Percentiles rank a stretch among this genome's conserved stretches.
These are phyloP conservation scores for Meiosimyza platycephala DNA, from an alignment of 2,888 invertebrate genomes.

Conservation along the genomic window DNA sequence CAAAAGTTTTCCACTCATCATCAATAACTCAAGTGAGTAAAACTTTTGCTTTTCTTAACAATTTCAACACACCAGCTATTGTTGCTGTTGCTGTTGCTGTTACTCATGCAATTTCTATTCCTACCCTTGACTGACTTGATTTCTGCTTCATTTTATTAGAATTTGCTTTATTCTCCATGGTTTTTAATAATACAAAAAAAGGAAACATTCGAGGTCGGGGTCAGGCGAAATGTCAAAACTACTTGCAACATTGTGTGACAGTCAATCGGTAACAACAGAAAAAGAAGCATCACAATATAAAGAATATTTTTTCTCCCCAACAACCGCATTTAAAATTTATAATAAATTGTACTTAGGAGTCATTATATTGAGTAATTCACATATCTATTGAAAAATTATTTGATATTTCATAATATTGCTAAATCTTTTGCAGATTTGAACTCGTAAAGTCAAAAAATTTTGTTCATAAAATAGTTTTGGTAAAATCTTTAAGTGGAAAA, in stretches of 20 bases:
- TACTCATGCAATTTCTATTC: background rate
- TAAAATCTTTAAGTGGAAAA: too few species aligned
- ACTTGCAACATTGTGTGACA: background rate
- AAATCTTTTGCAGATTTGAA: too few species aligned
- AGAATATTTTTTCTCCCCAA: too few species aligned
- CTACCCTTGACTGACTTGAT: background rate
- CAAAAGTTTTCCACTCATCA: slow-evolving; percentile 31
- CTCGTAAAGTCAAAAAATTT: background rate
- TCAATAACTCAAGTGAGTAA: slow-evolving; percentile 18
- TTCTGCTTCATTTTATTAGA: background rate
- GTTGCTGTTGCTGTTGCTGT: background rate
- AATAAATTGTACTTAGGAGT: too few species aligned
- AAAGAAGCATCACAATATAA: too few species aligned
- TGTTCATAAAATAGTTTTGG: background rate
- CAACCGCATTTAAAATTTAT: too few species aligned
- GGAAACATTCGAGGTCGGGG: slow-evolving; percentile 9
- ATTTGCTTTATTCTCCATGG: background rate
- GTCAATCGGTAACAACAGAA: too few species aligned
- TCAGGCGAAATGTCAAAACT: slow-evolving; percentile 17
- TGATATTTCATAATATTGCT: too few species aligned
- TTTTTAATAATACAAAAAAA: background rate
- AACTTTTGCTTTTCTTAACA: background rate
- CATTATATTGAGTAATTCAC: too few species aligned
- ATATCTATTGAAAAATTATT: too few species aligned
- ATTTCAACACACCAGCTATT: background rate